phyloP scores from a whole-genome alignment of 2,113 vertebrate species.

The Tylochromis polylepis region DNA sequence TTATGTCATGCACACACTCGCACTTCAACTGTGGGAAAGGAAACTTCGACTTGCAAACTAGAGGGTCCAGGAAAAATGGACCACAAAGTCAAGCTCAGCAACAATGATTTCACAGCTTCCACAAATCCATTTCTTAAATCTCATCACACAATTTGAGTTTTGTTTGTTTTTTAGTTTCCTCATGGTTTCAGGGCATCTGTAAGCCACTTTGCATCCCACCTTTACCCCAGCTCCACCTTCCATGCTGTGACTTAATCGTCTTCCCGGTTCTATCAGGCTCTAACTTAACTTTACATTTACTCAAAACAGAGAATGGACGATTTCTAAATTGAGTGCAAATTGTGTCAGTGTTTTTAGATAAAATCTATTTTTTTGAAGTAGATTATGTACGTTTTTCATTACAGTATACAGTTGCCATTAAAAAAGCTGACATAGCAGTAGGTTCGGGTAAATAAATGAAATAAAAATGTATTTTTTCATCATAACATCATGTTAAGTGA shows the following conservation, averaged over 20 bases:
- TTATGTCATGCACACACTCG: no score
- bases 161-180: neutral
- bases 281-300: neutral
- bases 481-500: neutral
- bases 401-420: neutral
- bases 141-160: no score
- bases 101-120: no score
- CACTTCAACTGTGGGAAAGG: no score
- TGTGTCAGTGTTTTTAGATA: neutral
- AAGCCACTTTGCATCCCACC: neutral
- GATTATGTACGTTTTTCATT: neutral
- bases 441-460: neutral
- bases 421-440: neutral
- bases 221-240: neutral
- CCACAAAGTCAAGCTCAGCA: no score
- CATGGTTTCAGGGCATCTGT: neutral
- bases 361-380: neutral
- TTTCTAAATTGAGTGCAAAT: neutral
- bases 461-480: neutral
- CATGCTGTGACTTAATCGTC: neutral
- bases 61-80: neutral
- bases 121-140: no score
- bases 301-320: neutral
- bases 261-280: fast-evolving
- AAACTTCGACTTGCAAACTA: neutral